Base-by-base conservation (phyloP, 1,140 invertebrate genomes). In the Drosophila lowei region DNA sequence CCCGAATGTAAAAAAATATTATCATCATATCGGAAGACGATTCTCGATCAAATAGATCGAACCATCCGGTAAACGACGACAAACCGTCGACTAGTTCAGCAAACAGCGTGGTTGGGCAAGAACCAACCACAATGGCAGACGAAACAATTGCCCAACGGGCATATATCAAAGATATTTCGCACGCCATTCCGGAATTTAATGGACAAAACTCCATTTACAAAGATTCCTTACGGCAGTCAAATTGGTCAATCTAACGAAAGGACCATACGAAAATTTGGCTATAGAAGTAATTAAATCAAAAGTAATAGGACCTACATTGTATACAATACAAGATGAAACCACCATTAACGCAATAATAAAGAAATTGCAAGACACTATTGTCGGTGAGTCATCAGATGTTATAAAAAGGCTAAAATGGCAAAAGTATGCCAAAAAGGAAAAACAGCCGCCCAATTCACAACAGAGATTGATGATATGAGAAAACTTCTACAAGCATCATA, bases 271-370 rank as follows among this genome's bases (percentile, higher is more conserved):
- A 50, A 3, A 6, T 7, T 6, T 50, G 30, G 54, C 41, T 16
- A 21, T 56, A 15, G 41, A 56, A 56, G 53, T 44, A 2, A 56
- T 44, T 6, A 56, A 56, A 23, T 55, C 53, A 6, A 55, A 54
- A 42, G 42, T 54, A 42, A 18, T n/a, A n/a, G n/a, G n/a, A n/a
- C n/a, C n/a, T n/a, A n/a, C 43, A 30, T 7, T 30, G 6, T 30
- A 8, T 7, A 30, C 7, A 30, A 7, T 8, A 2, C 28, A 30
- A 7, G 28, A 30, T 30, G 25, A 25, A 25, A 30, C 28, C 6
- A 30, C 28, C 7, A 30, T 30, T 2, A 0, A 8, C 2, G 6
- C 6, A 7, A 30, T 30, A 2, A 30, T 30, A 7, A 6, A 8
- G 2, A 30, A 30, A 25, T 25, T 25, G 25, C 5, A 25, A 25